Base-by-base conservation (phyloP, 1,140 invertebrate genomes). In the Cydia fagiglandana region DNA sequence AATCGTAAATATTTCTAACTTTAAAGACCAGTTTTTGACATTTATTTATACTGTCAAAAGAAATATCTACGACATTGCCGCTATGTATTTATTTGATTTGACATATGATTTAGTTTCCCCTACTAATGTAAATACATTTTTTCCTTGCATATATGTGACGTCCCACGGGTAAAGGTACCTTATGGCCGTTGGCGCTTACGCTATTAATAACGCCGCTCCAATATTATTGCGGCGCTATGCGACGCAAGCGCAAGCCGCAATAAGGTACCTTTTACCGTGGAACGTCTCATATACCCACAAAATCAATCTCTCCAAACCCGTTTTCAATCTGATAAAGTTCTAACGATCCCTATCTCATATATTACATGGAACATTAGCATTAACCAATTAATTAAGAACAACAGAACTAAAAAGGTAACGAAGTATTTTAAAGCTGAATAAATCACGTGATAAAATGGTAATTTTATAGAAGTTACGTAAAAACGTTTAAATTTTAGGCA, bases 311-410 rank as follows among this genome's bases (percentile, higher is more conserved):
- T 24, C 9, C 10, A 12, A 30, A 24, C 56, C 20, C 3, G 20
- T 61, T 61, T 6, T 2, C n/a, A 6, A 61, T 24, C 56, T 61
- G 56, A 24, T 12, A 61, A 61, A 24, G 20, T 61, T 61, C 20
- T 61, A 61, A 61, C 56, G 20, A 61, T 61, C 50, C 50, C 2
- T 24, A 24, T 10, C 20, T 24, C 56, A 61, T 61, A 61, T 61
- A 24, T 61, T 24, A 61, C 56, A 61, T 61, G 20, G 20, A 24
- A 61, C 56, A 61, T 61, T 61, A 24, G 56, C 56, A 24, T 61
- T 61, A 24, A 61, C 20, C 56, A 24, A 61, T 61, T 24, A 24
- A 61, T 61, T 61, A 61, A 24, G 20, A 61, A 24, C 56, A 15
- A 0, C 47, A 61, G 20, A 61, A 61, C 53, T 9, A 56, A 56